Percentiles rank a stretch among this genome's conserved stretches.
phyloP scores from a whole-genome alignment of 2,797 vertebrate species.

The Merluccius polli region DNA sequence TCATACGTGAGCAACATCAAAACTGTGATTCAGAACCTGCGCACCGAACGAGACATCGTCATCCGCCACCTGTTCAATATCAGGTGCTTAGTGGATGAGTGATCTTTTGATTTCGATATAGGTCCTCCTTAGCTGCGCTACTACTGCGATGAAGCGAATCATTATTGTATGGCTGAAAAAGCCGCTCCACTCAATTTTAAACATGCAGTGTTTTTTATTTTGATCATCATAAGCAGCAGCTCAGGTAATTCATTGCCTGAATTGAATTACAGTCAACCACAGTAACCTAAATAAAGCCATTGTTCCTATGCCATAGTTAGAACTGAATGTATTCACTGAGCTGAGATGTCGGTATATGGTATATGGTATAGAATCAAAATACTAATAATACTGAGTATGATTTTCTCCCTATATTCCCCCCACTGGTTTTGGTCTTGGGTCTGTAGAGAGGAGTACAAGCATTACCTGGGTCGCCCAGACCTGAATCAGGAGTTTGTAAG shows the following conservation, averaged over 20 bases:
- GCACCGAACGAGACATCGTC: conserved; percentile 64
- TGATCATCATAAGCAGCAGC: background rate
- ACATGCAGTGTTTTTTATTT: background rate
- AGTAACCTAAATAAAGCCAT: background rate
- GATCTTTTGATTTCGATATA: too few relatives aligned
- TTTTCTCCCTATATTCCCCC: background rate
- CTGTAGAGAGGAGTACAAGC: conserved; percentile 70
- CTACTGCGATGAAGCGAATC: too few relatives aligned
- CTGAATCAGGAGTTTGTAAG: conserved; percentile 85
- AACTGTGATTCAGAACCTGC: conserved; percentile 78
- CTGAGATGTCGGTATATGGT: too few relatives aligned
- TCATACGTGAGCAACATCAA: conserved; percentile 76
- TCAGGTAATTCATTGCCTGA: background rate
- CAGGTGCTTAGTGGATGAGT: conserved; percentile 64
- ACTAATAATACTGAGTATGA: background rate
- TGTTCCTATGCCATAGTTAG: background rate
- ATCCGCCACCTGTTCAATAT: conserved; percentile 74
- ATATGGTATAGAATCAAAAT: background rate
- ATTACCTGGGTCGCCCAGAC: conserved; percentile 79
- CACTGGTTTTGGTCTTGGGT: conserved; percentile 6
- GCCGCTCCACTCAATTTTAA: background rate
- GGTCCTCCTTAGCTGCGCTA: too few relatives aligned
- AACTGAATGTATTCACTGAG: background rate
- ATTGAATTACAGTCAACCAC: background rate
- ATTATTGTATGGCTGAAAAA: background rate